These are phyloP conservation scores for Aleiodes leptofemur DNA, from an alignment of 2,888 invertebrate species.

Conservation along the genomic window DNA sequence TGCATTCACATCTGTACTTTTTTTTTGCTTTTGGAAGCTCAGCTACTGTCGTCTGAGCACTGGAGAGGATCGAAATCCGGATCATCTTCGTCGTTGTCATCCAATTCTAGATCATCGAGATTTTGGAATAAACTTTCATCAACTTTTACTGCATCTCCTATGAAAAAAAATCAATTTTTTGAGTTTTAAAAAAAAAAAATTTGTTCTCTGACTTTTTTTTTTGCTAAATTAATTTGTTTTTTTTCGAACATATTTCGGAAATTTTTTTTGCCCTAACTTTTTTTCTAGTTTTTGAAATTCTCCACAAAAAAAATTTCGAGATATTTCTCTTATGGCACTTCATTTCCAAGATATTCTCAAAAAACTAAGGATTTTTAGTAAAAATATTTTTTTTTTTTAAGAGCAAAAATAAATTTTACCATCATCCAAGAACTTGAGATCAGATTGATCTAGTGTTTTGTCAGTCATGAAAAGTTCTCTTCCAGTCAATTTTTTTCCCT, in stretches of 20 bases:
- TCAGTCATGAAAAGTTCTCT: slow-evolving; percentile 95
- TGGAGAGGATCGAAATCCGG: slow-evolving; percentile 68
- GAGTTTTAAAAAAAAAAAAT: too few species aligned
- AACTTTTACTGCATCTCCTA: slow-evolving; percentile 90
- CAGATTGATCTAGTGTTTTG: slow-evolving; percentile 95
- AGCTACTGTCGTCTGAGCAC: slow-evolving; percentile 67
- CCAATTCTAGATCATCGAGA: slow-evolving; percentile 87
- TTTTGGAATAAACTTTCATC: slow-evolving; percentile 96
- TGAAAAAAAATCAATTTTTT: slow-evolving; percentile 60
- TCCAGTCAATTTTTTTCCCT: slow-evolving; percentile 91
- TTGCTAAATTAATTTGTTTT: too few species aligned
- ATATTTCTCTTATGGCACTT: too few species aligned
- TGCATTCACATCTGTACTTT: too few species aligned
- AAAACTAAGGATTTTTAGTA: too few species aligned
- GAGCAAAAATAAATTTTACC: slow-evolving; percentile 75
- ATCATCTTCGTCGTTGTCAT: slow-evolving; percentile 81
- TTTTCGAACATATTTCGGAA: too few species aligned
- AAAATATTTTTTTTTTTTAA: not conserved
- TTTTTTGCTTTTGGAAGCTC: not conserved
- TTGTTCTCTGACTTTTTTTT: too few species aligned
- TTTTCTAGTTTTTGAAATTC: too few species aligned
- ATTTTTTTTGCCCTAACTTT: too few species aligned
- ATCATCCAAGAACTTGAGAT: slow-evolving; percentile 95
- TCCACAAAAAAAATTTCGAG: too few species aligned
- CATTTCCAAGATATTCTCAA: too few species aligned